Evolutionary conservation across 2,888 invertebrate genomes (phyloP).

Genomic region (Trilocha varians): DNA sequence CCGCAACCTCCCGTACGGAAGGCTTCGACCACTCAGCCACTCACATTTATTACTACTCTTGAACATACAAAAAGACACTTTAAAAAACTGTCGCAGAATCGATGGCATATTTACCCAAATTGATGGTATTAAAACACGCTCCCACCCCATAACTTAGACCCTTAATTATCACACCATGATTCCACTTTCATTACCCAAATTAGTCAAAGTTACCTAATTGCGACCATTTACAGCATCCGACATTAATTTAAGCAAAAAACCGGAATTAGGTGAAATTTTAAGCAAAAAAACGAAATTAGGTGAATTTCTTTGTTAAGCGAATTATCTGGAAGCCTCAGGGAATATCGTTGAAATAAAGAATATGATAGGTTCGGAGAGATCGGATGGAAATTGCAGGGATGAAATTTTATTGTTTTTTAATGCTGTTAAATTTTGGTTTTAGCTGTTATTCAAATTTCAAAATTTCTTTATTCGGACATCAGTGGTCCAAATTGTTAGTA

Average conservation of each 20-base stretch:
- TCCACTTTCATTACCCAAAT: slow-evolving; percentile 42
- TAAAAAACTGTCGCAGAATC: too few species aligned
- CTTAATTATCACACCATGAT: slow-evolving; percentile 27
- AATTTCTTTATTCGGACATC: too few species aligned
- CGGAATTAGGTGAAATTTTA: slow-evolving; percentile 14
- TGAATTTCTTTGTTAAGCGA: background rate
- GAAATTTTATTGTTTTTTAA: too few species aligned
- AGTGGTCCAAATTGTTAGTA: too few species aligned
- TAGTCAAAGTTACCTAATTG: slow-evolving; percentile 26
- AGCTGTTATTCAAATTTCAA: too few species aligned
- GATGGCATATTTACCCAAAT: too few species aligned
- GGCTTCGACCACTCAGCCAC: too few species aligned
- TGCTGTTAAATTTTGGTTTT: too few species aligned
- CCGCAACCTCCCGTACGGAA: too few species aligned
- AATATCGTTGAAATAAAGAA: background rate
- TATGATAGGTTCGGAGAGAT: background rate
- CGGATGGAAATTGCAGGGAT: background rate
- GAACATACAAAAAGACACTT: too few species aligned
- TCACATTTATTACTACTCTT: too few species aligned
- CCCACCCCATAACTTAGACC: background rate
- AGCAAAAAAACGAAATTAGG: slow-evolving; percentile 17
- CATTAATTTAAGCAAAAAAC: slow-evolving; percentile 26
- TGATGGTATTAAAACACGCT: too few species aligned
- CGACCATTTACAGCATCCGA: slow-evolving; percentile 27
- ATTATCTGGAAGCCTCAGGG: background rate